phyloP scores from a whole-genome alignment of 2,797 vertebrate species.

The Eleutherodactylus coqui region DNA sequence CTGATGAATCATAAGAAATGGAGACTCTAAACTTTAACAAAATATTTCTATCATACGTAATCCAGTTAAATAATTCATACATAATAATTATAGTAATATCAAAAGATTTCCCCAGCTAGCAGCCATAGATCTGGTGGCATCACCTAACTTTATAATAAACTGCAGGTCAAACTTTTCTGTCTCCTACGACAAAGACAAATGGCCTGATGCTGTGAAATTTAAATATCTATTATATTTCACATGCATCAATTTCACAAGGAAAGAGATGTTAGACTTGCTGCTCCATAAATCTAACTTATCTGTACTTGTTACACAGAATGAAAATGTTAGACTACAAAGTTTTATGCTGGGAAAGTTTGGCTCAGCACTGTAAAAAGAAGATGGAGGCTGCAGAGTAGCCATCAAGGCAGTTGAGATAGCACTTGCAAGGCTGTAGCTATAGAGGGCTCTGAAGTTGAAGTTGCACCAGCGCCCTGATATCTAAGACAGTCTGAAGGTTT shows the following conservation, averaged over 20 bases:
- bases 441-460: too few species aligned
- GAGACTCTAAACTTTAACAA: too few species aligned
- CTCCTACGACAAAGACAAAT: constrained; percentile 43
- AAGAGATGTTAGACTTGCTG: constrained; percentile 43
- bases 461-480: too few species aligned
- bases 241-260: constrained; percentile 59
- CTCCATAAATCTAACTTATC: constrained; percentile 59
- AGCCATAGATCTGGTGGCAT: background rate
- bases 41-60: too few species aligned
- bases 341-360: constrained; percentile 25
- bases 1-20: background rate
- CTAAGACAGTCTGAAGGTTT: too few species aligned
- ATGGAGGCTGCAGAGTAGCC: background rate
- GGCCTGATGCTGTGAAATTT: constrained; percentile 42
- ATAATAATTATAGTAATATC: background rate
- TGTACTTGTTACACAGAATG: background rate
- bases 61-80: background rate
- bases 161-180: constrained; percentile 52
- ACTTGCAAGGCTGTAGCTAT: background rate
- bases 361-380: background rate
- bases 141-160: constrained; percentile 37
- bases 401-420: background rate
- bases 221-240: constrained; percentile 61
- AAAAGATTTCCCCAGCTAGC: background rate
- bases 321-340: constrained; percentile 37